Conservation (phyloP, 2,113 vertebrate genomes). For the Macquaria ambigua region DNA sequence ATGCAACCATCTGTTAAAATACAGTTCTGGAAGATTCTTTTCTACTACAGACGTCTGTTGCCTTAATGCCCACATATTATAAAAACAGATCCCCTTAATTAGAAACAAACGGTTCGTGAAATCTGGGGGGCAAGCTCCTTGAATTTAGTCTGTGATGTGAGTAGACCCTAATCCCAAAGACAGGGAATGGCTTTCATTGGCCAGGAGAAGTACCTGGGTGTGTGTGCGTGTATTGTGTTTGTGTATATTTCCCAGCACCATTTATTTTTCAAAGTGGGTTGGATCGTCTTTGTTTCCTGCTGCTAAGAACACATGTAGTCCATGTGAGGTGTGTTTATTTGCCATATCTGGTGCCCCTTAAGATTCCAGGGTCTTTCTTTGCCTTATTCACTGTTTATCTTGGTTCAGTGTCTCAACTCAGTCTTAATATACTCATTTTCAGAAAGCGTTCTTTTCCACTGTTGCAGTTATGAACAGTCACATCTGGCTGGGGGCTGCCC, state of each 20-base stretch:
- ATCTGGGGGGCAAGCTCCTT: constrained; percentile 36
- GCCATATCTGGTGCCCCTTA: constrained; percentile 62
- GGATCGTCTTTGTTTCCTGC: constrained; percentile 74
- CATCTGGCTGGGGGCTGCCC: neutral
- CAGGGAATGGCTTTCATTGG: constrained; percentile 58
- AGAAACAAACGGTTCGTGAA: constrained; percentile 70
- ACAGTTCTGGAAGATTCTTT: constrained; percentile 45
- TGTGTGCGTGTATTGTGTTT: constrained; percentile 69
- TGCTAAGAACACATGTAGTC: constrained; percentile 64
- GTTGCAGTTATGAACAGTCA: constrained; percentile 1
- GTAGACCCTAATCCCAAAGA: constrained; percentile 55
- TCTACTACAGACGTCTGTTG: constrained; percentile 58
- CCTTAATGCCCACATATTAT: constrained; percentile 52
- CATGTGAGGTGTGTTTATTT: constrained; percentile 76
- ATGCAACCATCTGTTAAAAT: constrained; percentile 81
- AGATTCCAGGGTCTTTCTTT: constrained; percentile 55
- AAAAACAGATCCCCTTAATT: constrained; percentile 78
- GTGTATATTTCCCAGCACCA: constrained; percentile 66
- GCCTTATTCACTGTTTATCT: constrained; percentile 54
- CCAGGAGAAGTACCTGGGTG: constrained; percentile 49
- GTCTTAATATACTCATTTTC: constrained; percentile 35
- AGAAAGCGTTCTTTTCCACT: constrained; percentile 19
- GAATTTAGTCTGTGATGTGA: constrained; percentile 57
- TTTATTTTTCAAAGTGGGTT: constrained; percentile 79
- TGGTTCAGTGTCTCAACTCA: constrained; percentile 46